Evolutionary conservation across 35 echinoderm and acorn worm species (phyloP).

Genomic region (Ptychodera flava): DNA sequence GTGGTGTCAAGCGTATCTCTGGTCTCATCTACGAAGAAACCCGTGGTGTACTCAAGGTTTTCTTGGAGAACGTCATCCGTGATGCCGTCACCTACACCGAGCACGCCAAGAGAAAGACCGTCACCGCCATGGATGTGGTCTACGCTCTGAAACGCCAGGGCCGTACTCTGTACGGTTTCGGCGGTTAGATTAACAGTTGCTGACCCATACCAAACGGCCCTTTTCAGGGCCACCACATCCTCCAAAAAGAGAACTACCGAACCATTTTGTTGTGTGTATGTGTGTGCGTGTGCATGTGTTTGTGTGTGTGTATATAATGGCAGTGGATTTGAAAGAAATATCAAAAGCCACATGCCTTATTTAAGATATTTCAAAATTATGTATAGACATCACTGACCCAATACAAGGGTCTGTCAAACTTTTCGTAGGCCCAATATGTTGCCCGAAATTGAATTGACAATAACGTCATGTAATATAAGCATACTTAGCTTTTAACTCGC

Average conservation of each 20-base stretch:
- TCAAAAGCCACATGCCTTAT: too few species aligned
- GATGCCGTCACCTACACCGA: conserved; percentile 86
- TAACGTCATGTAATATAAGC: too few species aligned
- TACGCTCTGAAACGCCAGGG: conserved; percentile 77
- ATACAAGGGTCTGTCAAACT: too few species aligned
- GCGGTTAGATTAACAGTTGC: not conserved
- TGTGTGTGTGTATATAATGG: too few species aligned
- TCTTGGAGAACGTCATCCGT: conserved; percentile 15
- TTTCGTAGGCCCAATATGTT: too few species aligned
- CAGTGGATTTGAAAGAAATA: too few species aligned
- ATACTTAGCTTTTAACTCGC: too few species aligned
- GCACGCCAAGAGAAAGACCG: conserved; percentile 97
- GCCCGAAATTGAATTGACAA: too few species aligned
- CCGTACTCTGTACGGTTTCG: conserved; percentile 19
- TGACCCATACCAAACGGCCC: conserved; percentile 32
- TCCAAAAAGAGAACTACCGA: conserved; percentile 41
- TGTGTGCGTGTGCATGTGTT: too few species aligned
- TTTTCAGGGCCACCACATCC: conserved; percentile 59
- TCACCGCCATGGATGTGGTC: conserved; percentile 91
- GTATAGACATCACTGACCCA: too few species aligned
- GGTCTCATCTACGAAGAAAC: conserved; percentile 95
- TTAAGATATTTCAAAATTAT: too few species aligned
- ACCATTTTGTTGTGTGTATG: not conserved
- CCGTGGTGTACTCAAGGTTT: conserved; percentile 61
- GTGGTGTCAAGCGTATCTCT: conserved; percentile 63